Conservation (phyloP, 2,888 invertebrate species). For the Cremastinae sp. region DNA sequence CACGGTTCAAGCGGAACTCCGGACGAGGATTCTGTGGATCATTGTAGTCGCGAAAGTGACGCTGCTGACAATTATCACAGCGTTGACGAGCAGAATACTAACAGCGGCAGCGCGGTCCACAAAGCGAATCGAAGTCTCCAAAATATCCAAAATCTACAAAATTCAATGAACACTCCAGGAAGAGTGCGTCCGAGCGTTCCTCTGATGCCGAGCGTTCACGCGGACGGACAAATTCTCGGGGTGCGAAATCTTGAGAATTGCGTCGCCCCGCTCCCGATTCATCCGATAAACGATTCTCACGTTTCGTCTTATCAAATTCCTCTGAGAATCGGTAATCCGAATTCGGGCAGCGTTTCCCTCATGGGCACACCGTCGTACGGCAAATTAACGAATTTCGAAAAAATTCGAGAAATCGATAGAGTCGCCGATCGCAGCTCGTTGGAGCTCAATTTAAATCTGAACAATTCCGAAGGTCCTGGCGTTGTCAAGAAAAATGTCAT, state of each 20-base stretch:
- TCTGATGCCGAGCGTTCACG: slow-evolving; percentile 59
- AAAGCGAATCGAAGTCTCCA: slow-evolving; percentile 73
- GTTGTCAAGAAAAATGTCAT: slow-evolving; percentile 76
- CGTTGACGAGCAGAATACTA: slow-evolving; percentile 56
- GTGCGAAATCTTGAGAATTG: slow-evolving; percentile 72
- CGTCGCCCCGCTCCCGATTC: slow-evolving; percentile 64
- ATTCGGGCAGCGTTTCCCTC: slow-evolving; percentile 48
- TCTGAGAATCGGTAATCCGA: slow-evolving; percentile 52
- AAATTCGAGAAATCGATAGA: slow-evolving; percentile 61
- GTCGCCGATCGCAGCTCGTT: slow-evolving; percentile 72
- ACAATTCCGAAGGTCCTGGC: slow-evolving; percentile 59
- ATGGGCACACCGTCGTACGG: slow-evolving; percentile 61
- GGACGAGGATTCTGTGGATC: slow-evolving; percentile 57
- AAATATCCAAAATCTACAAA: slow-evolving; percentile 71
- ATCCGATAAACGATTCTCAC: slow-evolving; percentile 57
- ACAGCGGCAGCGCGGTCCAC: slow-evolving; percentile 68
- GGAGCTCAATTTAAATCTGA: slow-evolving; percentile 74
- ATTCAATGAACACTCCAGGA: slow-evolving; percentile 65
- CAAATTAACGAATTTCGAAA: slow-evolving; percentile 61
- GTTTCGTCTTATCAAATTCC: slow-evolving; percentile 19
- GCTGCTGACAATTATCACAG: slow-evolving; percentile 50
- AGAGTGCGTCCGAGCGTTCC: slow-evolving; percentile 46
- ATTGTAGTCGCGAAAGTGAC: slow-evolving; percentile 52
- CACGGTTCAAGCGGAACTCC: slow-evolving; percentile 59
- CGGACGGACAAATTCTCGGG: slow-evolving; percentile 75